Conservation (phyloP, 2,888 invertebrate species). For the Limnephilus marmoratus region DNA sequence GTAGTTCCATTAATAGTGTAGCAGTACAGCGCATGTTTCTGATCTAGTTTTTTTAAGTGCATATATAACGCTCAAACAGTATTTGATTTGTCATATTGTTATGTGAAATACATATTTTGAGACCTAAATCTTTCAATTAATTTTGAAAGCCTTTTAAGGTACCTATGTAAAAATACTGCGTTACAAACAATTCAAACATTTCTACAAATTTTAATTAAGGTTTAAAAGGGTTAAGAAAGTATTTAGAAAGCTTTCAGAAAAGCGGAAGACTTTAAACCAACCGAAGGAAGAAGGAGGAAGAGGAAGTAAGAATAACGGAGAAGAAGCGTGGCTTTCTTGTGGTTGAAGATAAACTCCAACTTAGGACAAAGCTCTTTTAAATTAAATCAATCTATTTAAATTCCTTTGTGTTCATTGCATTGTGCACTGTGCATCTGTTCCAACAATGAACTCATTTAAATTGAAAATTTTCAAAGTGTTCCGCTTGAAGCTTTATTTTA, state of each 20-base stretch:
- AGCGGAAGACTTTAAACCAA: neutral
- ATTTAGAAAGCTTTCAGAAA: neutral
- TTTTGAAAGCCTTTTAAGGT: too few relatives aligned
- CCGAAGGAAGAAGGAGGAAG: neutral
- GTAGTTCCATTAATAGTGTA: too few relatives aligned
- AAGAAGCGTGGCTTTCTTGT: neutral
- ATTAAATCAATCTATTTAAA: conserved; percentile 2
- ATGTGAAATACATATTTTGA: too few relatives aligned
- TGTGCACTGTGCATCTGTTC: neutral
- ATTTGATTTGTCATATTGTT: too few relatives aligned
- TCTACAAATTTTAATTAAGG: too few relatives aligned
- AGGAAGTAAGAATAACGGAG: neutral
- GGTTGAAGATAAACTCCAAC: neutral
- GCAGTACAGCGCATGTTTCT: too few relatives aligned
- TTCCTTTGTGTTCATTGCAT: neutral
- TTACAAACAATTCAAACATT: too few relatives aligned
- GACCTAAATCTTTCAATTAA: too few relatives aligned
- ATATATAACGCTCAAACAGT: too few relatives aligned
- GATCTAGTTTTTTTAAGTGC: too few relatives aligned
- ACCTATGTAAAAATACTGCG: too few relatives aligned
- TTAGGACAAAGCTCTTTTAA: neutral
- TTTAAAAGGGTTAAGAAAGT: neutral
- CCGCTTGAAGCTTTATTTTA: neutral
- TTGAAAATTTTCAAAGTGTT: neutral
- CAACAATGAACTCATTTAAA: neutral